Evolutionary conservation across 2,113 vertebrate species (phyloP).

Genomic region (Falcunculus frontatus): DNA sequence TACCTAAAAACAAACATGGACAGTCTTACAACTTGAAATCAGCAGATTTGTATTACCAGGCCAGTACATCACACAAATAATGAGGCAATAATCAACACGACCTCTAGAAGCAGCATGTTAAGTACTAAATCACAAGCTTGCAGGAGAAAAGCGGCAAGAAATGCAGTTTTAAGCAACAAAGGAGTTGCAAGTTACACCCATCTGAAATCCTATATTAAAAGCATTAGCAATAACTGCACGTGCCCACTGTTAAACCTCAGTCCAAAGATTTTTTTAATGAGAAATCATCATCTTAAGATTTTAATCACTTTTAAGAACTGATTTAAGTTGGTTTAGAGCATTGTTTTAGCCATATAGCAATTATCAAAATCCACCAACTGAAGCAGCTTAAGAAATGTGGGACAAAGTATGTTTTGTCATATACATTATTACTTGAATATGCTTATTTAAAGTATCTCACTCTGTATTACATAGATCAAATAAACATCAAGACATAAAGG

Average conservation of each 20-base stretch:
- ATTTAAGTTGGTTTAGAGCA: not conserved
- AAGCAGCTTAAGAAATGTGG: not conserved
- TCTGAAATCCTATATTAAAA: not conserved
- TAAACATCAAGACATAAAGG: not conserved
- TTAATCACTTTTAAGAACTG: not conserved
- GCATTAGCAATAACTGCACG: fast-evolving
- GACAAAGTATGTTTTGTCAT: not conserved
- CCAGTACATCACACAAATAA: not conserved
- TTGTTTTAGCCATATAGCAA: not conserved
- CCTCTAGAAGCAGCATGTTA: not conserved
- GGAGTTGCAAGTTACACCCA: fast-evolving
- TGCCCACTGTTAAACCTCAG: not conserved
- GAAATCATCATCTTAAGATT: not conserved
- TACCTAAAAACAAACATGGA: not conserved
- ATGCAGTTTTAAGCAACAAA: not conserved
- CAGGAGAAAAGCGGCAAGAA: not conserved
- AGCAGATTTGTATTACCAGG: not conserved
- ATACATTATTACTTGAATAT: fast-evolving
- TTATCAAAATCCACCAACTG: not conserved
- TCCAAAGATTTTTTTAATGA: not conserved
- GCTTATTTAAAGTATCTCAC: not conserved
- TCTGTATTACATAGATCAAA: fast-evolving
- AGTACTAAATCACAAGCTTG: not conserved
- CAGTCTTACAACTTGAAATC: not conserved
- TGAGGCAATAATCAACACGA: not conserved